Conservation (phyloP, 2,888 invertebrate genomes). For the Ornithoptera priamus region DNA sequence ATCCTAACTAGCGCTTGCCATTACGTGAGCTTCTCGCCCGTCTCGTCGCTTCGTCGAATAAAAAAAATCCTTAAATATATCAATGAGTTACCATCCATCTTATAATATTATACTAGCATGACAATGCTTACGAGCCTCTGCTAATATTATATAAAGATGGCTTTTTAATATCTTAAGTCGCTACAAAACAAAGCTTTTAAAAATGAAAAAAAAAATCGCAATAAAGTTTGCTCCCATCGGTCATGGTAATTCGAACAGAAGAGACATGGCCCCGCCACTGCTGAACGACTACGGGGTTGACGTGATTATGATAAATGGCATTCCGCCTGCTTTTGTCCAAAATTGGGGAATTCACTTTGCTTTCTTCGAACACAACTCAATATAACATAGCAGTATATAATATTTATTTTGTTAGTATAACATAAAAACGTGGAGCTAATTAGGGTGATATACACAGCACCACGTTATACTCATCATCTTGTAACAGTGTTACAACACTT, state of each 20-base stretch:
- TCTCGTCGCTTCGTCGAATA: too few relatives aligned
- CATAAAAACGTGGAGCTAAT: too few relatives aligned
- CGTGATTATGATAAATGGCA: constrained; percentile 26
- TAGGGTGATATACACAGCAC: too few relatives aligned
- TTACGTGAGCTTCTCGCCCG: too few relatives aligned
- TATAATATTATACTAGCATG: too few relatives aligned
- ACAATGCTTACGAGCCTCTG: too few relatives aligned
- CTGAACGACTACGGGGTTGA: constrained; percentile 14
- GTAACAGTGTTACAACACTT: too few relatives aligned
- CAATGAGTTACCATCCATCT: too few relatives aligned
- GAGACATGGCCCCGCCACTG: constrained; percentile 7
- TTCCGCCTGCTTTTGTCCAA: constrained; percentile 20
- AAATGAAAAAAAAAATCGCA: neutral
- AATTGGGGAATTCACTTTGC: constrained; percentile 14
- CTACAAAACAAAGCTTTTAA: neutral
- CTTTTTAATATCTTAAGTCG: neutral
- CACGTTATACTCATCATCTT: too few relatives aligned
- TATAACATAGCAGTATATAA: neutral
- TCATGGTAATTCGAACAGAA: constrained; percentile 19
- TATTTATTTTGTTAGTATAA: neutral
- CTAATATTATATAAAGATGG: too few relatives aligned
- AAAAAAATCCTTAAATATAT: too few relatives aligned
- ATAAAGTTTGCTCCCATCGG: constrained; percentile 12
- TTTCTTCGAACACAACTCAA: neutral
- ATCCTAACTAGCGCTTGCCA: too few relatives aligned